Base-by-base conservation (phyloP, 2,113 vertebrate genomes). In the Sterna hirundo region DNA sequence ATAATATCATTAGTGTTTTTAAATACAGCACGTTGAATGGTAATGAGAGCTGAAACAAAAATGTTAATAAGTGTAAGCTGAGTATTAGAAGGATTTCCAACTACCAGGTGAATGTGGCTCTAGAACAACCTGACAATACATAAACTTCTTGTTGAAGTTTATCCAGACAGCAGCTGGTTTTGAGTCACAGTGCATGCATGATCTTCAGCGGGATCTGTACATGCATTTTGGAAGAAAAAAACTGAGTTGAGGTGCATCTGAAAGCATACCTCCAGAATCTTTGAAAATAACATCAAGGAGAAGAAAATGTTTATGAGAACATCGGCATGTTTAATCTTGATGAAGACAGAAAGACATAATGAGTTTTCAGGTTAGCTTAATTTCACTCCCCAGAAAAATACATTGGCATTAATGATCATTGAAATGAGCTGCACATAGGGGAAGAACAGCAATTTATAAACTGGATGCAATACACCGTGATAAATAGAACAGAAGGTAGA, bases 391-490 rank as follows among this genome's bases (percentile, higher is more conserved):
- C 47, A 66, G n/a, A 40, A 55, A 38, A 44, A 85, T 44, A 26
- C 9, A 44, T 8, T 75, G 86, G 2, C 58, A 60, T 30, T 88
- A 91, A 91, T 38, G 38, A 66, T 80, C 2, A 4, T 83, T 49
- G 32, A 84, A 92, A 85, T 58, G 58, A 88, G 7, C 34, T 89
- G 30, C 42, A 83, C 84, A 62, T 49, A 89, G 54, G 52, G 38
- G 68, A 94, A 95, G 81, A 40, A 21, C 10, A 88, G 47, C 65
- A 83, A 80, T 70, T 76, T 92, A 47, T 91, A 94, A 91, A 64
- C 65, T n/a, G 52, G 12, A 86, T 90, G 54, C 40, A n/a, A 38
- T 30, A 78, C 25, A n/a, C 6, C 11, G 52, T 93, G 83, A 96
- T 44, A 82, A 94, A 76, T 61, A 26, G 51, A 94, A 51, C 29